Evolutionary conservation across 2,797 vertebrate species (phyloP).

Genomic region (Carcharodon carcharias): DNA sequence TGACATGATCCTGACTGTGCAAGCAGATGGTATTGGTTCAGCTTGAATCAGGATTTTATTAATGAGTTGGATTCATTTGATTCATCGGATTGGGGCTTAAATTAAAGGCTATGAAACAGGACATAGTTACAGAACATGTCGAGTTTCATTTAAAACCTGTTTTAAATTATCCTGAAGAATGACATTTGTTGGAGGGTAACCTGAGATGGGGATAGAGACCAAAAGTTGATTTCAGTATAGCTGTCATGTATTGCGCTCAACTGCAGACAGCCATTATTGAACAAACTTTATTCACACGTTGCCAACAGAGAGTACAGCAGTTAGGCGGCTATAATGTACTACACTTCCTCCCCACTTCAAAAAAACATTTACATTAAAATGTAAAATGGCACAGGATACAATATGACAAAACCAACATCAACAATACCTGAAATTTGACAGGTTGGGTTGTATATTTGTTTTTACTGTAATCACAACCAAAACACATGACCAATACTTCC

Average conservation of each 20-base stretch:
- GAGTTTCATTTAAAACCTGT: not conserved
- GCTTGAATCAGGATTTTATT: not conserved
- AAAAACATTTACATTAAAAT: not conserved
- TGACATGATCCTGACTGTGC: not conserved
- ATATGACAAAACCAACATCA: not conserved
- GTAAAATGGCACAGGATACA: not conserved
- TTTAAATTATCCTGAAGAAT: not conserved
- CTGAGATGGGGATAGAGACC: not conserved
- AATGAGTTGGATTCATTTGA: not conserved
- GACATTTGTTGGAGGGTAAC: not conserved
- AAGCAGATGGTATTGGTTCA: not conserved
- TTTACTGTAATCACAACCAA: not conserved
- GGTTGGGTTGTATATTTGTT: not conserved
- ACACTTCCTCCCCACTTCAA: not conserved
- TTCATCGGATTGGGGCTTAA: not conserved
- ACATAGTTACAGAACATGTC: not conserved
- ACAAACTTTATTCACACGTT: not conserved
- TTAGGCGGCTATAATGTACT: not conserved
- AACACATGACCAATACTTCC: no score
- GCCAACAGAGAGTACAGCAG: not conserved
- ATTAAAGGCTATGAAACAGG: not conserved
- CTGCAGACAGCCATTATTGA: not conserved
- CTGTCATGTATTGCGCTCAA: not conserved
- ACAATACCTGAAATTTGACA: not conserved
- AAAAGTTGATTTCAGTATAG: not conserved